These are phyloP conservation scores for Pseudopleuronectes americanus DNA, from an alignment of 2,797 vertebrate species.

Conservation along the genomic window DNA sequence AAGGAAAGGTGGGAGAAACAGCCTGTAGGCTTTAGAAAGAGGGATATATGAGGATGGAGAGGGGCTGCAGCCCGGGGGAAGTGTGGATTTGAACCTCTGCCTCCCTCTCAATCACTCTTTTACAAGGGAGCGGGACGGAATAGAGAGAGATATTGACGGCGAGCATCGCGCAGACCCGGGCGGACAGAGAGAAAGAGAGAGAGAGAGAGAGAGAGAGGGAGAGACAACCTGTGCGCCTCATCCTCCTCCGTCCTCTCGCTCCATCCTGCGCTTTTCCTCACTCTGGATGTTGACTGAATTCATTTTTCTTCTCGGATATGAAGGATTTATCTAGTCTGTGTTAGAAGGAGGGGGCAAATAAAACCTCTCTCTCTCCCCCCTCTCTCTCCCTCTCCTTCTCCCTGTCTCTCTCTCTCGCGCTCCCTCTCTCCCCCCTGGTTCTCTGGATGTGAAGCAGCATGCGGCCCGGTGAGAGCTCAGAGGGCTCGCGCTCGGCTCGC, in stretches of 20 bases:
- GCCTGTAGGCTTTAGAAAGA: slow-evolving; percentile 1
- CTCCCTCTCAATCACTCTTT: slow-evolving; percentile 53
- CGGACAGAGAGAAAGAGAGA: slow-evolving; percentile 44
- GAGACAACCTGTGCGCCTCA: slow-evolving; percentile 71
- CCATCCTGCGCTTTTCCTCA: slow-evolving; percentile 13
- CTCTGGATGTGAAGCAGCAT: slow-evolving; percentile 84
- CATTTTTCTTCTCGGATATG: slow-evolving; percentile 54
- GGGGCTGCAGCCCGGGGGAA: slow-evolving; percentile 57
- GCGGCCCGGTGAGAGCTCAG: slow-evolving; percentile 82
- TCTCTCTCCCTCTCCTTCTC: not conserved
- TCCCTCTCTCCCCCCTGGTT: slow-evolving; percentile 48
- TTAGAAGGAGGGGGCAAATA: slow-evolving; percentile 70
- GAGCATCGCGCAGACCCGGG: slow-evolving; percentile 7
- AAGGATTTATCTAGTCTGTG: slow-evolving; percentile 76
- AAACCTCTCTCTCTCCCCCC: slow-evolving; percentile 47
- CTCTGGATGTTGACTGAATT: slow-evolving; percentile 67
- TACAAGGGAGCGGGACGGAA: slow-evolving; percentile 57
- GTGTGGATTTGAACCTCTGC: slow-evolving; percentile 64
- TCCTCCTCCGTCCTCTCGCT: no score
- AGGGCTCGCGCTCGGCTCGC: slow-evolving; percentile 79
- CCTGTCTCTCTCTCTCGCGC: slow-evolving; percentile 20
- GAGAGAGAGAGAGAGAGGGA: slow-evolving; percentile 47
- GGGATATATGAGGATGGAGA: slow-evolving; percentile 51
- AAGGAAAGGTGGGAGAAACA: slow-evolving; percentile 1
- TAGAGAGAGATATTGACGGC: slow-evolving; percentile 55